These are phyloP conservation scores for Antennarius maculatus DNA, from an alignment of 2,797 vertebrate species.

Conservation along the genomic window DNA sequence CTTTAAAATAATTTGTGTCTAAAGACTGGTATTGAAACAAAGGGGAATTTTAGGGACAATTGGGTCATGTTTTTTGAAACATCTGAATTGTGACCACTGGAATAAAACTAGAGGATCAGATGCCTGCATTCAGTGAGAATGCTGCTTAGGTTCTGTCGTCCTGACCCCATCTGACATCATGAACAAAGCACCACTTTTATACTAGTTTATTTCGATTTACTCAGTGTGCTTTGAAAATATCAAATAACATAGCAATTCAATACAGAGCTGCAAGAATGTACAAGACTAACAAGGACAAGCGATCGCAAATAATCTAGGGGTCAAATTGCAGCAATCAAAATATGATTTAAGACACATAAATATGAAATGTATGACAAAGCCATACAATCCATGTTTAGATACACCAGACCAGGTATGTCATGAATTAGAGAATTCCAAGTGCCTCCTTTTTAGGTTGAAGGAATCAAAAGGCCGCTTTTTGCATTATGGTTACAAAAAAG, in stretches of 20 bases:
- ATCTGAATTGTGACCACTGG: slow-evolving; percentile 27
- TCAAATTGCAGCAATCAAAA: slow-evolving; percentile 64
- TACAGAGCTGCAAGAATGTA: slow-evolving; percentile 73
- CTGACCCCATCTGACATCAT: slow-evolving; percentile 38
- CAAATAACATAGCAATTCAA: slow-evolving; percentile 73
- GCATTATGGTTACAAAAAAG: slow-evolving; percentile 51
- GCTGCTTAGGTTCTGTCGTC: slow-evolving; percentile 31
- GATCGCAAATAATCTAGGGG: slow-evolving; percentile 62
- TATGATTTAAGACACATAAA: slow-evolving; percentile 67
- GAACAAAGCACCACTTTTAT: slow-evolving; percentile 80
- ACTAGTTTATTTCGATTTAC: slow-evolving; percentile 74
- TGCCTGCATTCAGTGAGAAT: slow-evolving; percentile 11
- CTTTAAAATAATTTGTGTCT: slow-evolving; percentile 15
- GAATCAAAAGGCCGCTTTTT: slow-evolving; percentile 80
- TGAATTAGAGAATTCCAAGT: slow-evolving; percentile 74
- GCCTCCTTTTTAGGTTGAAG: slow-evolving; percentile 72
- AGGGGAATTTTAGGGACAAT: neutral
- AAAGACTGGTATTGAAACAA: neutral
- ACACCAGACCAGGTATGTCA: slow-evolving; percentile 69
- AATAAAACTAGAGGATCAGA: slow-evolving; percentile 33
- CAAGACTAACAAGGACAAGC: slow-evolving; percentile 72
- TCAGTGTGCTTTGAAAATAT: slow-evolving; percentile 75
- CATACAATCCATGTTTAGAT: slow-evolving; percentile 56
- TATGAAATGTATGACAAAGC: slow-evolving; percentile 59
- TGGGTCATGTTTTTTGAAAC: slow-evolving; percentile 8